These are phyloP conservation scores for Oscheius sp. DNA, from an alignment of 2,888 invertebrate genomes.

Conservation along the genomic window DNA sequence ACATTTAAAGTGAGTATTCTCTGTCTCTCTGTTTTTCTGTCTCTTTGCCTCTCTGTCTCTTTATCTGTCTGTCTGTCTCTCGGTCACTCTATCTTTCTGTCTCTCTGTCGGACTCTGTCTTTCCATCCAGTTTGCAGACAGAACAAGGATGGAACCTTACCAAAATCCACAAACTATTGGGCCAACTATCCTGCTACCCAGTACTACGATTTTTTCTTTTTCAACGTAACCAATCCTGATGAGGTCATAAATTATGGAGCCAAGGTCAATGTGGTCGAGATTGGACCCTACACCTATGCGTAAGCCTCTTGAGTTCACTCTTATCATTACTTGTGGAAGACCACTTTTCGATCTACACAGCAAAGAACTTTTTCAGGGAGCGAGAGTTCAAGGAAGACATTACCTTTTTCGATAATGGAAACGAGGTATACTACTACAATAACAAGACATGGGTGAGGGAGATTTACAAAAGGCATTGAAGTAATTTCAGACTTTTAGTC, in stretches of 20 bases:
- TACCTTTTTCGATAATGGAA: constrained; percentile 53
- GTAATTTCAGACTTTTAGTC: constrained; percentile 44
- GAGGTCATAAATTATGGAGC: constrained; percentile 55
- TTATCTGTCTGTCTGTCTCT: not conserved
- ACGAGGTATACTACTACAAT: constrained; percentile 48
- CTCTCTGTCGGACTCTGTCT: not conserved
- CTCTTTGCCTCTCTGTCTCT: not conserved
- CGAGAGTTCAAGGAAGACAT: constrained; percentile 61
- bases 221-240: constrained; percentile 58
- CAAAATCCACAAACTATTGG: constrained; percentile 55
- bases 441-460: constrained; percentile 53
- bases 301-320: constrained; percentile 30
- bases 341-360: not conserved
- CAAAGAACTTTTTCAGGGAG: constrained; percentile 48
- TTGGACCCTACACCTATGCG: constrained; percentile 57
- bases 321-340: not conserved
- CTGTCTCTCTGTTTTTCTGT: not conserved
- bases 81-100: not conserved
- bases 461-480: no score
- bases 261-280: constrained; percentile 46
- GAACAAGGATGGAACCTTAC: constrained; percentile 45
- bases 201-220: constrained; percentile 44
- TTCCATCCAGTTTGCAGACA: constrained; percentile 33
- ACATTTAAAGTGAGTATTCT: constrained; percentile 48
- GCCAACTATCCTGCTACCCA: constrained; percentile 47